Evolutionary conservation across 2,888 invertebrate species (phyloP), one percentile per base, ranked within the genome.

Genomic region (Eupithecia subfuscata): DNA sequence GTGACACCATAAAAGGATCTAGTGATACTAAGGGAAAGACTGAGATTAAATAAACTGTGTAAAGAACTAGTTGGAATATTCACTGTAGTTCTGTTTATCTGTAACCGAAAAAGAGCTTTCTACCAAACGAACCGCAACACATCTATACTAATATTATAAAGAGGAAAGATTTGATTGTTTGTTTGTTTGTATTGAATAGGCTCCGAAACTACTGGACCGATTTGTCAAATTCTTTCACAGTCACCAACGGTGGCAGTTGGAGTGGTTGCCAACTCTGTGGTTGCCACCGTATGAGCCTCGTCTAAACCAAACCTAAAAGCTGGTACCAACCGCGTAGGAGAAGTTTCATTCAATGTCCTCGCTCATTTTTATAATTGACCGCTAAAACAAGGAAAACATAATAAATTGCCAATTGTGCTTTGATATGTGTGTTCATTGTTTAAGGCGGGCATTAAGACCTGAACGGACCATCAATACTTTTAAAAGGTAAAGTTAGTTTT

Each of bases 281-380:
- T 18, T 18, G 12, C 56, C 22, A 60, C 14, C 56, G 56, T 25
- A 25, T 14, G 25, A 14, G 12, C 25, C 34, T 64, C 64, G 64
- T 43, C 7, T 43, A 22, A 16, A 22, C 8, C 43, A 16, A 64
- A 34, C 43, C 22, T 43, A 43, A 68, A 40, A 40, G 68, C 43
- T 40, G 22, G 14, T 67, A 40, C n/a, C 12, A 68, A 68, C 43
- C 69, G 69, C 69, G 68, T 68, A 68, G 68, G 68, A 68, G 67
- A 40, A 6, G 40, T 70, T 64, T 63, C 71, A 76, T 81, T 79
- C 79, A 75, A 83, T 78, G 78, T 78, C 70, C 79, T 79, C 76
- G 80, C 81, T 84, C 78, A 80, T 77, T 82, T 86, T 83, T 82
- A 69, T 76, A 79, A 80, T 80, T 79, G 79, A 77, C 75, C 63